Base-by-base conservation (phyloP, 1,140 invertebrate species). In the Thaumetopoea pityocampa region DNA sequence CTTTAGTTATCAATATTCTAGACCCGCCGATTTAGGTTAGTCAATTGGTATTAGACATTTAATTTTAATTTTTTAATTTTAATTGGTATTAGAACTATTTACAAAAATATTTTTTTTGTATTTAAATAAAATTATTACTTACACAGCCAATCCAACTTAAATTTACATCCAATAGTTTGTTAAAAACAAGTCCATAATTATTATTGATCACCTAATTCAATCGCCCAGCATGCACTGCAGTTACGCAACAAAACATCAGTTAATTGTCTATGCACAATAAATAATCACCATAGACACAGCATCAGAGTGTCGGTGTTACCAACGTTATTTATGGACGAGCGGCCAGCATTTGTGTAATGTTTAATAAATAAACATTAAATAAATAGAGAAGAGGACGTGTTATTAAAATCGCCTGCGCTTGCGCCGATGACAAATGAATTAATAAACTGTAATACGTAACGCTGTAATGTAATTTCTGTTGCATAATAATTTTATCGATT, bases 341-440 rank as follows among this genome's bases (percentile, higher is more conserved):
- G 4, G 22, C 15, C 14, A 30, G 10, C 22, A 48, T 45, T 45
- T 46, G 36, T 48, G 19, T 48, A 48, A 33, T 40, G 15, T 22
- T 36, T 24, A 35, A 40, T 40, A 40, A 29, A 40, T 40, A 30
- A 40, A 40, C 18, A 40, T 40, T 40, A 16, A 40, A 29, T 42
- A 33, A 42, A 33, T 42, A 41, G 27, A 30, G 30, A 49, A 12
- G 24, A 23, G 17, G 36, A 18, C 14, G 20, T 28, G 36, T 32
- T 43, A 38, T 30, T 41, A 28, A 46, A 50, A 43, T 43, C 51
- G 51, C 45, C 45, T 44, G 9, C 32, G 28, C 41, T 12, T 24
- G 29, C 11, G 16, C 11, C 26, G 34, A 47, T 51, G 52, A 51
- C 47, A 55, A 51, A 55, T 51, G 42, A 51, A 47, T 55, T 46